Base-by-base conservation (phyloP, 2,113 vertebrate genomes). In the Tyto alba region DNA sequence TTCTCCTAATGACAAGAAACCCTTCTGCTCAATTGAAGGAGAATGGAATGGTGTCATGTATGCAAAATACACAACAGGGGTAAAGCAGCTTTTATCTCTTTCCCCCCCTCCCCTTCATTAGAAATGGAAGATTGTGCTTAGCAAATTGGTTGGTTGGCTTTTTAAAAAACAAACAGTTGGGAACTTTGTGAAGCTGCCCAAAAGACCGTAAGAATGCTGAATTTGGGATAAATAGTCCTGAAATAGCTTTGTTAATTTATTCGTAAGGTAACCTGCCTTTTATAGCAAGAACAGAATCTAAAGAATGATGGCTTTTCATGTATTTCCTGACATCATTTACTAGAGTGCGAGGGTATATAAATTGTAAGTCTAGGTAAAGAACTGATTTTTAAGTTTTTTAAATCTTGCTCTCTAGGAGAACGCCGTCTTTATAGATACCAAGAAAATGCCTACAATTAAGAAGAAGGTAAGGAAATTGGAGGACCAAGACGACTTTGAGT, bases 11-110 rank as follows among this genome's bases (percentile, higher is more conserved):
- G 99, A 99, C 96, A 99, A 99, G 98, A 99, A 99, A 97, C 98
- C 99, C 72, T 99, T 99, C 97, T 99, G 98, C 97, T 99, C 99
- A 52, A 97, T 99, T 88, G 99, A 99, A 98, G 99, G 99, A 74
- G 99, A 99, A 95, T 99, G 99, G 99, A 99, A 99, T 45, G 99
- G 99, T 89, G 98, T 99, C 94, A 99, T 99, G 99, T 99, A 99
- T 47, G 98, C 99, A 94, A 99, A 99, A 97, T 98, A 98, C 97
- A 97, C 98, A 66, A 98, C 99, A 66, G 99, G 99, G 98, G 99
- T 99, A 98, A 99, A 97, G 34, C 53, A 79, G 30, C 45, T 75
- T 71, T 15, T 23, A 36, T 55, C 20, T 36, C 60, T 30, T 47
- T 47, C 16, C 16, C 16, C 43, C 18, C 18, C 7, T 12, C 23